Evolutionary conservation across 1,140 invertebrate species (phyloP).

Genomic region (Drosophila trapezifrons): DNA sequence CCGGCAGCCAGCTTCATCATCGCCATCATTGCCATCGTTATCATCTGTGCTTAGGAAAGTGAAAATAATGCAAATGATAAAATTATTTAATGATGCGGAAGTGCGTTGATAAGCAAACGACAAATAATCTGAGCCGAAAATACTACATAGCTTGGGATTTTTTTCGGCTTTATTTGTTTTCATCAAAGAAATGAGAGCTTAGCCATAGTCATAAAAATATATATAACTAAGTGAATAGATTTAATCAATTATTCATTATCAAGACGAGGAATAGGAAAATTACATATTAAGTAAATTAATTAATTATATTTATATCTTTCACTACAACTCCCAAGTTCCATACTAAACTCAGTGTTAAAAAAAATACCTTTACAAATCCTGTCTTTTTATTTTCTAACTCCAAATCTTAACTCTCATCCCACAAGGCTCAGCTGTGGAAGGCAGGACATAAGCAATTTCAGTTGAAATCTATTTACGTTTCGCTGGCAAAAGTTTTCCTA

Average conservation of each 20-base stretch:
- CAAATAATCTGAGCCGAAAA: constrained; percentile 61
- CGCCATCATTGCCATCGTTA: constrained; percentile 22
- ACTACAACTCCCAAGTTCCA: too few species aligned
- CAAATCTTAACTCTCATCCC: neutral
- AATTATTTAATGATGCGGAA: constrained; percentile 82
- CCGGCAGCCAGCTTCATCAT: constrained; percentile 38
- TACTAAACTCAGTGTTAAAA: too few species aligned
- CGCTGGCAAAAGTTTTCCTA: constrained; percentile 49
- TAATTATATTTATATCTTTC: too few species aligned
- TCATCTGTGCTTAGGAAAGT: constrained; percentile 73
- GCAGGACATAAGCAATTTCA: constrained; percentile 40
- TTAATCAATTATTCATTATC: neutral
- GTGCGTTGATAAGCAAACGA: constrained; percentile 79
- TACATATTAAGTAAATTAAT: neutral
- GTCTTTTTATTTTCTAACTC: neutral
- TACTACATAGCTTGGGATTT: constrained; percentile 15
- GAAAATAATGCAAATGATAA: constrained; percentile 82
- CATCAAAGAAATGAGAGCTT: neutral
- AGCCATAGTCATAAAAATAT: too few species aligned
- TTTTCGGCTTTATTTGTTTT: constrained; percentile 2
- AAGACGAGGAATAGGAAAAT: neutral
- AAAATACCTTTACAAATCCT: neutral
- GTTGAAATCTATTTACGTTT: constrained; percentile 66
- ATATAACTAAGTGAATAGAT: neutral
- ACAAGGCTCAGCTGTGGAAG: constrained; percentile 31